These are phyloP conservation scores for Apotomis turbidana DNA, from an alignment of 2,888 invertebrate species.

Conservation along the genomic window DNA sequence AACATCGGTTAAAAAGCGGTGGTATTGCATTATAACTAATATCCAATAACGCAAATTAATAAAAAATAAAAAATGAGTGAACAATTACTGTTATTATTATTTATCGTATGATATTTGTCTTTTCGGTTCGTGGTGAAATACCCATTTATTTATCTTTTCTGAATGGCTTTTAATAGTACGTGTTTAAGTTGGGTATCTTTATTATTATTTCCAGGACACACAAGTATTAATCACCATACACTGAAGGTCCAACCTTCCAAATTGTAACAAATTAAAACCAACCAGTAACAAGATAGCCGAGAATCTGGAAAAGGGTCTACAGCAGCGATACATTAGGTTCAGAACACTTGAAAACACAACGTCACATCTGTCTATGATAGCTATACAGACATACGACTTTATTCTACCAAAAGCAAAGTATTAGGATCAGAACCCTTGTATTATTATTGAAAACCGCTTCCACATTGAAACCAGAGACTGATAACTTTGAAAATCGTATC, in stretches of 20 bases:
- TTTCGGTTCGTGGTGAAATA: no score
- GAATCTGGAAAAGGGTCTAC: constrained; percentile 31
- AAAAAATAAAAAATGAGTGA: no score
- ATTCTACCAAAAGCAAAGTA: not conserved
- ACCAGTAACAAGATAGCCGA: constrained; percentile 27
- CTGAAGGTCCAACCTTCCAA: constrained; percentile 14
- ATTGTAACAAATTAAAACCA: constrained; percentile 26
- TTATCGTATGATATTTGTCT: no score
- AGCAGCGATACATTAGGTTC: constrained; percentile 15
- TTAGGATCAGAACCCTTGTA: constrained; percentile 27
- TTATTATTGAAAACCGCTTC: constrained; percentile 32
- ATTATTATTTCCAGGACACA: not conserved
- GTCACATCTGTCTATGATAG: not conserved
- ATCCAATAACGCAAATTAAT: no score
- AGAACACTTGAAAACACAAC: not conserved
- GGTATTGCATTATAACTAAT: no score
- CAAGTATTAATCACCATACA: constrained; percentile 1
- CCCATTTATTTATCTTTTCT: no score
- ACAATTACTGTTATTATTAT: no score
- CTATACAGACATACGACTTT: not conserved
- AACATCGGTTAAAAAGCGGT: no score
- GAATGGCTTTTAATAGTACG: no score
- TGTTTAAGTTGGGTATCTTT: no score
- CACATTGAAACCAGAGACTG: constrained; percentile 29
- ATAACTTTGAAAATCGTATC: constrained; percentile 33